Evolutionary conservation across 2,797 vertebrate genomes (phyloP).

Genomic region (Pseudochromis fuscus): DNA sequence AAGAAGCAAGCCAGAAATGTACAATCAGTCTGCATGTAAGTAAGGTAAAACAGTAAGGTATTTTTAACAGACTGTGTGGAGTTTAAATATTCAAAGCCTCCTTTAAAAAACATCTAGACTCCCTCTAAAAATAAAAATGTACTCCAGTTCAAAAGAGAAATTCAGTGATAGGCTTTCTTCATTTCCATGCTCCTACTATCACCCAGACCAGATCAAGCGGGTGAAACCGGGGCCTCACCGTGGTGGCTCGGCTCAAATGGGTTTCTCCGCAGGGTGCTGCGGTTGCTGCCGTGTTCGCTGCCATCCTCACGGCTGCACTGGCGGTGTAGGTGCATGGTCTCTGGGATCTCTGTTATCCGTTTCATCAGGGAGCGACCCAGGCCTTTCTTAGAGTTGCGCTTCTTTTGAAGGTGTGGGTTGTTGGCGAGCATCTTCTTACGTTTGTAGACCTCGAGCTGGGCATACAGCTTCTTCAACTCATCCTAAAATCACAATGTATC

Average conservation of each 20-base stretch:
- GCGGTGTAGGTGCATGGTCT: conserved; percentile 93
- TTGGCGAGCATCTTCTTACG: conserved; percentile 99
- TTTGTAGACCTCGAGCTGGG: conserved; percentile 97
- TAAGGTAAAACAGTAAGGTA: background rate
- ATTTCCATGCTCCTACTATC: background rate
- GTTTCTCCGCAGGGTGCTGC: conserved; percentile 87
- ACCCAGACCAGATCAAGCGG: background rate
- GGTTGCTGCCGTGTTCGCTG: conserved; percentile 88
- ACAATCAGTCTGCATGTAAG: background rate
- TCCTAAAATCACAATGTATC: conserved; percentile 83
- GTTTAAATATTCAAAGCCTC: background rate
- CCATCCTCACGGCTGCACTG: conserved; percentile 95
- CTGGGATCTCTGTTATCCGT: conserved; percentile 97
- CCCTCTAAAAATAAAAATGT: background rate
- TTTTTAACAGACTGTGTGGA: background rate
- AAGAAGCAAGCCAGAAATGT: background rate
- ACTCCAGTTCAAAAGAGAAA: background rate
- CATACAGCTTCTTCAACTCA: conserved; percentile 96
- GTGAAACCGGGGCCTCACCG: conserved; percentile 68
- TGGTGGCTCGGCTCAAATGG: conserved; percentile 86
- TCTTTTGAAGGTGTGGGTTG: conserved; percentile 98
- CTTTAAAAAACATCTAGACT: background rate
- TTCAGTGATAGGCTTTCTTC: background rate
- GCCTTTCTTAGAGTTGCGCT: conserved; percentile 98
- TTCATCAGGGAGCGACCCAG: conserved; percentile 96